Evolutionary conservation across 2,888 invertebrate genomes (phyloP).

Genomic region (Drosophila limbata): DNA sequence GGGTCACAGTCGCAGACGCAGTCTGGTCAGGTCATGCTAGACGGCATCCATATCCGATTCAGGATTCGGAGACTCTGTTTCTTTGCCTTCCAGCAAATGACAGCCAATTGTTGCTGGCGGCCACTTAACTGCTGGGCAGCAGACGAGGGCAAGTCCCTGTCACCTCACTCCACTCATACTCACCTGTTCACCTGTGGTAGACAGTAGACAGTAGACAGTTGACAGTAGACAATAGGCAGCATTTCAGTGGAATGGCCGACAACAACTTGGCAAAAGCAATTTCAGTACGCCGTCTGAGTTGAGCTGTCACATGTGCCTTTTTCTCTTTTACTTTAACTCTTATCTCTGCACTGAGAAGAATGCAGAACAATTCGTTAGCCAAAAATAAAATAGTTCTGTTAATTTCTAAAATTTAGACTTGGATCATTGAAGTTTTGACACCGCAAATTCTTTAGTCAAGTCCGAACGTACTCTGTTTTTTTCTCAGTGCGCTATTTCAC

Average conservation of each 20-base stretch:
- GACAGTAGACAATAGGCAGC: conserved; percentile 32
- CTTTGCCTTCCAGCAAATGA: conserved; percentile 62
- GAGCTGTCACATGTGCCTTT: conserved; percentile 56
- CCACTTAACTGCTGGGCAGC: conserved; percentile 65
- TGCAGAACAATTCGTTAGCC: no score
- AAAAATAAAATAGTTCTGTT: no score
- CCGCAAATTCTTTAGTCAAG: no score
- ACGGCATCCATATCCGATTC: conserved; percentile 38
- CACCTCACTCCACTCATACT: neutral
- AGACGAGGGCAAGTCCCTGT: neutral
- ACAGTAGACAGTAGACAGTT: conserved; percentile 11
- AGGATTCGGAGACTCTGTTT: conserved; percentile 5
- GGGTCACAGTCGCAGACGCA: neutral
- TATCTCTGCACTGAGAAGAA: no score
- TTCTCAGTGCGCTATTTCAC: neutral
- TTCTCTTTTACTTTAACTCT: conserved; percentile 7
- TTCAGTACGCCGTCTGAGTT: conserved; percentile 40
- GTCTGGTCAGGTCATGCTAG: conserved; percentile 23
- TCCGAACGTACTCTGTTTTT: no score
- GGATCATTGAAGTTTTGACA: no score
- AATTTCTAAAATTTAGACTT: no score
- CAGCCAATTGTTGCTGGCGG: conserved; percentile 77
- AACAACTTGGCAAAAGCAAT: conserved; percentile 75
- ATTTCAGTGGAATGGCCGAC: conserved; percentile 4
- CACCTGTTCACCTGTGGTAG: conserved; percentile 46